Evolutionary conservation across 2,888 invertebrate genomes (phyloP).

Genomic region (Standfussiana lucernea): DNA sequence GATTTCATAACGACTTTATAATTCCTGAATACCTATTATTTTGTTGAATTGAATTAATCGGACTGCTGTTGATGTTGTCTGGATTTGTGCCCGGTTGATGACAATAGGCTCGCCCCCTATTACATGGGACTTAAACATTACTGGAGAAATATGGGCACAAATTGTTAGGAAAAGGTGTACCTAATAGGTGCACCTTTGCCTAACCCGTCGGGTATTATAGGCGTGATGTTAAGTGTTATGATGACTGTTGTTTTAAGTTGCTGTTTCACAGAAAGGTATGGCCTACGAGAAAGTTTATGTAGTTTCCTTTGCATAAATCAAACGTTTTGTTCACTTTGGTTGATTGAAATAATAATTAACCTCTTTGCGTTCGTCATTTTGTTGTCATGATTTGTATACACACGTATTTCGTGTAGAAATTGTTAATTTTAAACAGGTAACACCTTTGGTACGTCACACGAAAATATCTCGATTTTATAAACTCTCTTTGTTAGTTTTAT

Average conservation of each 20-base stretch:
- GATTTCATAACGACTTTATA: conserved; percentile 14
- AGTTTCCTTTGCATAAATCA: background rate
- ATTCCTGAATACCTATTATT: background rate
- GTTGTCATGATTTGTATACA: background rate
- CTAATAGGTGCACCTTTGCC: too few species aligned
- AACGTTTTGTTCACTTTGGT: background rate
- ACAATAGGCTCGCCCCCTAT: too few species aligned
- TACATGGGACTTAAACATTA: too few species aligned
- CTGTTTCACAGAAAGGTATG: background rate
- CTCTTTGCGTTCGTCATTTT: background rate
- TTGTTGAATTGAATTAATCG: background rate
- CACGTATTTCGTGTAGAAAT: background rate
- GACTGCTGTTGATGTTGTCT: background rate
- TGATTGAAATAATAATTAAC: background rate
- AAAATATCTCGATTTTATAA: background rate
- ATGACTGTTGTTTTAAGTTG: background rate
- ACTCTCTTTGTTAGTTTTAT: conserved; percentile 1
- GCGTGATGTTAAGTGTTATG: too few species aligned
- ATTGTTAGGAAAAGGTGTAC: too few species aligned
- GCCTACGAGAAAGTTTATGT: background rate
- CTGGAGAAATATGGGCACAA: too few species aligned
- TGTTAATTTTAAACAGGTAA: background rate
- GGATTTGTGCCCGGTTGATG: too few species aligned
- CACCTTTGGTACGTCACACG: background rate
- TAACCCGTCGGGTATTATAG: too few species aligned